phyloP scores from a whole-genome alignment of 2,888 invertebrate species.

The Diaphora mendica region DNA sequence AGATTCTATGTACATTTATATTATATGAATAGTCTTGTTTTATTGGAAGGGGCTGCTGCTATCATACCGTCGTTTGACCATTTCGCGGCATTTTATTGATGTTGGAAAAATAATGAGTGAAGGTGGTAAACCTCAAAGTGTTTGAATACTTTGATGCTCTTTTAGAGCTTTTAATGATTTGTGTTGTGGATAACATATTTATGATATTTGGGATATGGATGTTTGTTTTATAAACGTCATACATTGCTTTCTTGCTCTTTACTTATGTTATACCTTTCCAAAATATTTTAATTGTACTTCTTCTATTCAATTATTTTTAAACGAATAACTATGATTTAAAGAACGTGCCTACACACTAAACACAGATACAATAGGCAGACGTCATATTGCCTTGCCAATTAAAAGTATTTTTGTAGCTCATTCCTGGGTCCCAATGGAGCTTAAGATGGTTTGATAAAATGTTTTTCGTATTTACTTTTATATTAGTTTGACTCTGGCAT shows the following conservation, averaged over 20 bases:
- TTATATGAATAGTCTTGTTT: conserved; percentile 39
- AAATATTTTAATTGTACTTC: conserved; percentile 5
- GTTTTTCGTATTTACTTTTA: conserved; percentile 25
- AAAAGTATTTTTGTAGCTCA: conserved; percentile 82
- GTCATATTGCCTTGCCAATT: conserved; percentile 69
- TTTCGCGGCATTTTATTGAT: conserved; percentile 24
- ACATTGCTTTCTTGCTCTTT: background rate
- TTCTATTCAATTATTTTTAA: conserved; percentile 26
- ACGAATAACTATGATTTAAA: conserved; percentile 31
- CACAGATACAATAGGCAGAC: conserved; percentile 43
- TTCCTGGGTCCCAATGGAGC: conserved; percentile 66
- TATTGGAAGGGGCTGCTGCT: conserved; percentile 31
- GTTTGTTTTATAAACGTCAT: background rate
- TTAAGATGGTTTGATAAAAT: conserved; percentile 42
- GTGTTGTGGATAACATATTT: background rate
- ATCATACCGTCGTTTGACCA: conserved; percentile 26
- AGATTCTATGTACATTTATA: conserved; percentile 46
- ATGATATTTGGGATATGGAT: background rate
- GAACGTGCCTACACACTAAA: conserved; percentile 18
- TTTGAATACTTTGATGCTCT: background rate
- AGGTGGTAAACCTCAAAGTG: background rate
- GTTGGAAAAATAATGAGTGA: conserved; percentile 9
- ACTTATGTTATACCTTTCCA: background rate
- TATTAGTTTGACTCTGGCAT: conserved; percentile 2
- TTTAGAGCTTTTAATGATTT: background rate